Conservation (phyloP, 37 sponge, comb jelly and placozoan species). For the Halichondria panicea region DNA sequence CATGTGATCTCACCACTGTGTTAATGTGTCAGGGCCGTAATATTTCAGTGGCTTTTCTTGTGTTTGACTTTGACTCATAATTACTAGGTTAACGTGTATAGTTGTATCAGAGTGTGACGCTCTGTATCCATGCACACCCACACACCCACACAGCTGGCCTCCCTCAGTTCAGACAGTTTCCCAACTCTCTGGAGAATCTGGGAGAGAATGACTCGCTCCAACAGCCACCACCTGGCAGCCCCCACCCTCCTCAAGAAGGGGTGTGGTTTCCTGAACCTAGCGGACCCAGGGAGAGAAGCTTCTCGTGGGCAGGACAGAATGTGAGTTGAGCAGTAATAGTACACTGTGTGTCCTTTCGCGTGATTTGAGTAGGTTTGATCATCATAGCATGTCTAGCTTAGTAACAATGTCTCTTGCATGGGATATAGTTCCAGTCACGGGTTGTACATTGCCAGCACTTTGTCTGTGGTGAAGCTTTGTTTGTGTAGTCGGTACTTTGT, state of each 20-base stretch:
- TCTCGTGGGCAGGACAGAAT: slow-evolving; percentile 29
- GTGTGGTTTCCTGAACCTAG: neutral
- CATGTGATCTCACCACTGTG: slow-evolving; percentile 29
- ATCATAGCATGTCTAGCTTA: no score
- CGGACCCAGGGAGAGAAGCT: slow-evolving; percentile 4
- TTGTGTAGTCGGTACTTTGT: no score
- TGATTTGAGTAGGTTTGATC: no score
- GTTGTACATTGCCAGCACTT: no score
- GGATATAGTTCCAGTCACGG: no score
- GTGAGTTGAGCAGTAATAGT: neutral
- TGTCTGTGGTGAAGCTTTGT: no score
- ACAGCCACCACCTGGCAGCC: neutral
- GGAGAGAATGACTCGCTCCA: slow-evolving; percentile 21
- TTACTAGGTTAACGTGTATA: no score
- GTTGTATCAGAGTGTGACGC: no score
- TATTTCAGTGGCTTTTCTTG: no score
- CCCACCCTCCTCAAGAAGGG: neutral
- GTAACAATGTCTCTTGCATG: no score
- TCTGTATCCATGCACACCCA: neutral
- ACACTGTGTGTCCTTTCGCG: no score
- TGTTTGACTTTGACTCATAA: no score
- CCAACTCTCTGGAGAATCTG: slow-evolving; percentile 9
- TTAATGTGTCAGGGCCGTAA: slow-evolving; percentile 5
- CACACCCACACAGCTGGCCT: slow-evolving; percentile 11
- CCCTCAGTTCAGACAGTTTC: neutral